phyloP scores from a whole-genome alignment of 2,113 vertebrate species.

The Nycticebus coucang region DNA sequence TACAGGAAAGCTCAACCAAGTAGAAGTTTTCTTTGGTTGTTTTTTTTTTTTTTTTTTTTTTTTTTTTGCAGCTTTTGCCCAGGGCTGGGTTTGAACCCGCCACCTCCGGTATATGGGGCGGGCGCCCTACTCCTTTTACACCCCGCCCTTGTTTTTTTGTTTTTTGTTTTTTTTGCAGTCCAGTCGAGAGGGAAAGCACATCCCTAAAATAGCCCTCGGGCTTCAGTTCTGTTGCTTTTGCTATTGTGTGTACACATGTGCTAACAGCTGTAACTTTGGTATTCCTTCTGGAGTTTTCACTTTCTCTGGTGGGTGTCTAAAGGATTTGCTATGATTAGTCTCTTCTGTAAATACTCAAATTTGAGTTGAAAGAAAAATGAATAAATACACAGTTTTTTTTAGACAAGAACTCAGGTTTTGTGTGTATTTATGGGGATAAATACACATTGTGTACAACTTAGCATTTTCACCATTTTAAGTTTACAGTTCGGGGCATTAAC shows the following conservation, averaged over 20 bases:
- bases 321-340: neutral
- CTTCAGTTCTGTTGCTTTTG: neutral
- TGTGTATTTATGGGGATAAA: neutral
- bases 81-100: too few species aligned
- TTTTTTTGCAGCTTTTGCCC: neutral
- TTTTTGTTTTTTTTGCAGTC: neutral
- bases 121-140: too few species aligned
- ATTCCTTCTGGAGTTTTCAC: neutral
- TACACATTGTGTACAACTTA: neutral
- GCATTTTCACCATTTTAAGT: neutral
- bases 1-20: neutral
- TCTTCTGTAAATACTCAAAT: neutral
- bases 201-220: neutral
- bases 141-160: too few species aligned
- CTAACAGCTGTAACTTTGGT: neutral
- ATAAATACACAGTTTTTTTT: neutral
- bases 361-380: neutral
- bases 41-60: neutral
- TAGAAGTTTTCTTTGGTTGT: too few species aligned
- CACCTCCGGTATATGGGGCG: too few species aligned
- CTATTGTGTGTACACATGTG: rapidly evolving
- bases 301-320: neutral
- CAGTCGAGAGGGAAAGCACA: neutral
- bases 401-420: neutral
- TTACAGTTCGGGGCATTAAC: neutral